Base-by-base conservation (phyloP, 1,140 invertebrate species). In the Brachionus rotundiformis region DNA sequence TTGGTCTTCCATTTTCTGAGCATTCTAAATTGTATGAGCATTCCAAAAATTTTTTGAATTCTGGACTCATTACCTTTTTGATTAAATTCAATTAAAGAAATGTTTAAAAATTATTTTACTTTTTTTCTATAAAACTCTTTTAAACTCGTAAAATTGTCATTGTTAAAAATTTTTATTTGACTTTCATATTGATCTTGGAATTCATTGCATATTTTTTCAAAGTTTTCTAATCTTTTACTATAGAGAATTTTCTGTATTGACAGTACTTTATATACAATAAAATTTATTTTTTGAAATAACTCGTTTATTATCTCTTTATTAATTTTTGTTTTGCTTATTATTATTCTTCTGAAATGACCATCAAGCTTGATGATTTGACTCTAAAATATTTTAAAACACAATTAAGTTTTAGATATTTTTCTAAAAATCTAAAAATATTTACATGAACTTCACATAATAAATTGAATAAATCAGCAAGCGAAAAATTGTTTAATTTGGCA, bases 61-160 rank as follows among this genome's bases (percentile, higher is more conserved):
- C 39, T 11, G 33, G 16, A 44, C 68, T 44, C 41, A 44, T 41
- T 25, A 73, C 25, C 68, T 73, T 33, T 63, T 73, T 73, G 0
- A 23, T 7, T 73, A 41, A 41, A n/a, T 41, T 16, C 23, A 71
- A 71, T 39, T 71, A 16, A 25, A 65, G 31, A 31, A 31, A 33
- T 33, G 8, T 33, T 13, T 23, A 1, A 33, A 1, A 3, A n/a
- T n/a, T 33, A 68, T 68, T 33, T 13, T 36, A 73, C 68, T n/a
- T 73, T 23, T 44, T 73, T 73, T 44, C 33, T 41, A 47, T 73
- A 73, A 44, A 73, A 73, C 6, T 73, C 68, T 73, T 44, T 73
- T 2, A 73, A 5, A 19, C 19, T 73, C 23, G 23, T 47, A 25
- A 73, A 73, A 8, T 73, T 23, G 41, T 73, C 25, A 8, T 73